Base-by-base conservation (phyloP, 2,113 vertebrate species). In the Melozone crissalis region DNA sequence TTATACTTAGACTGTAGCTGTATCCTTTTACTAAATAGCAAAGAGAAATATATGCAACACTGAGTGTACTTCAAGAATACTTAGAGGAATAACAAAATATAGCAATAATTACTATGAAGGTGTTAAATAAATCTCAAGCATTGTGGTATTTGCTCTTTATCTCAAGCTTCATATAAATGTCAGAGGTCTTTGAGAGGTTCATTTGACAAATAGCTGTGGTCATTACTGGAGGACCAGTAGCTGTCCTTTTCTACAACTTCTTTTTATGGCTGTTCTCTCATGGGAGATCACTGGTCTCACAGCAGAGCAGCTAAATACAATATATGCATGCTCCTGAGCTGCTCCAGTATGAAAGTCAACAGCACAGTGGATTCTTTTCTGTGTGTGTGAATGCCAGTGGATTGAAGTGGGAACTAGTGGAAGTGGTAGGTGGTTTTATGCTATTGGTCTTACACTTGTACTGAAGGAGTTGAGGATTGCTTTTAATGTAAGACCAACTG, bases 341-440 rank as follows among this genome's bases (percentile, higher is more conserved):
- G 44, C 33, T 9, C 22, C 35, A 35, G 27, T 7, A 11, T 72
- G 52, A 59, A 71, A 85, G 41, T 19, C 69, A 67, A 13, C 51
- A 58, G 35, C 0, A 0, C 3, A 57, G 35, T 33, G 28, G 22
- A 58, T 27, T 62, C 10, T 35, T 0, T 1, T 14, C 21, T 44
- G 15, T 52, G 18, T 5, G 3, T 49, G 31, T 44, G 28, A 66
- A 77, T 57, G 61, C 39, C 35, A 79, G 11, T 16, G 23, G 33
- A 65, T 33, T 82, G 27, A 30, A 67, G 43, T 21, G 26, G 30
- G 76, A 92, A 81, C 31, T 14, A 77, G 16, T 55, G 59, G 44
- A 93, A 86, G 19, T 76, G 54, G n/a, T 18, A 55, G 47, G 19
- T 59, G 16, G 33, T 54, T 87, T 57, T 66, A 71, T 67, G 3